Evolutionary conservation across 2,797 vertebrate genomes (phyloP), one percentile per base, ranked within the genome.

Genomic region (Scolopax bukidnonensis): DNA sequence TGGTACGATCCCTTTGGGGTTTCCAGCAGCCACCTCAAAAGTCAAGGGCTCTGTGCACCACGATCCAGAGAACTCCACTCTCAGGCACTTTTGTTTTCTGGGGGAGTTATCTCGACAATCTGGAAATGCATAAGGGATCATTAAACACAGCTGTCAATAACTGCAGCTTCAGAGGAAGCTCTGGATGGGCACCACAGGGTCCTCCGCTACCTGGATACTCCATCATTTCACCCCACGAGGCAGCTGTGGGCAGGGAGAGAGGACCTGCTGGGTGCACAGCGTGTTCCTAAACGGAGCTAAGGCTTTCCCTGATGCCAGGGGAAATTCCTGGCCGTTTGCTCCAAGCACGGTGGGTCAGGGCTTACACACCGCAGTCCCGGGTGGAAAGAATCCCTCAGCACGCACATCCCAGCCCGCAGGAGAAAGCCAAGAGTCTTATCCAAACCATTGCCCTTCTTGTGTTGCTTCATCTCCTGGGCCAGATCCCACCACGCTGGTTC

Each of bases 61-160:
- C n/a, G 32, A 78, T 16, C 28, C 51, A 6, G 60, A 77, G 86
- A 69, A 76, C 18, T 61, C 69, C 36, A 63, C n/a, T 59, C 77
- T 78, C 47, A 6, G 9, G 41, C 51, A 27, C 38, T 82, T 60
- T 3, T 51, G 43, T 10, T 89, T 73, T 32, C 20, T 36, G 28
- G 0, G 1, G 40, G 33, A 15, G 8, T 6, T 7, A 23, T 27
- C 74, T 69, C 0, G 0, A 32, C 12, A 1, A 4, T 32, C 20
- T 6, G 75, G 70, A 30, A 84, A 41, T 1, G 2, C 69, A 7
- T 60, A 51, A 65, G 43, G 64, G 56, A 57, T 63, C 48, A 67
- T 27, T 53, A 76, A 84, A 81, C 40, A 25, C 43, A 41, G 53
- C 74, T 64, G 43, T 25, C 38, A 78, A 4, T 7, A 75, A 17